phyloP scores from a whole-genome alignment of 2,113 vertebrate genomes.

The Rhinolophus ferrumequinum region DNA sequence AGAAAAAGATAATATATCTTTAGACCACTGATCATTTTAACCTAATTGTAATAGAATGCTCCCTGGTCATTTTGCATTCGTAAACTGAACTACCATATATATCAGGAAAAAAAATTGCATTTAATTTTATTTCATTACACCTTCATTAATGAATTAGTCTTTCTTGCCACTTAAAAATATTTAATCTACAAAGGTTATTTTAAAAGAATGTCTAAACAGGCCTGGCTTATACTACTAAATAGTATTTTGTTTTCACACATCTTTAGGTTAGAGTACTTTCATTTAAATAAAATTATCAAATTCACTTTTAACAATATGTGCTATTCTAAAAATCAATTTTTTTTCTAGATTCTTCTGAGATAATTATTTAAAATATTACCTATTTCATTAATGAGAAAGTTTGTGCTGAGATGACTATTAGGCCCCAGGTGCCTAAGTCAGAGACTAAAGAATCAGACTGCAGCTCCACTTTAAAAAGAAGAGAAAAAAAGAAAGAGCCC shows the following conservation, averaged over 20 bases:
- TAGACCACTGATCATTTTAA: neutral
- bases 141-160: neutral
- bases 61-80: neutral
- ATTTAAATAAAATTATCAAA: conserved; percentile 16
- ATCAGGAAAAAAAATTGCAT: neutral
- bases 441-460: neutral
- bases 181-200: neutral
- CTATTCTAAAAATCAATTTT: neutral
- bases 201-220: neutral
- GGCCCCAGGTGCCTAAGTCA: neutral
- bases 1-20: neutral
- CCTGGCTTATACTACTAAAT: neutral
- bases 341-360: neutral
- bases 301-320: neutral
- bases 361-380: neutral
- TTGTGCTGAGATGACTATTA: conserved; percentile 24
- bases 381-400: neutral
- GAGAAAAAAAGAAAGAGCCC: neutral
- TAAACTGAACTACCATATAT: neutral
- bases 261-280: neutral
- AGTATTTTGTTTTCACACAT: neutral
- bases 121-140: conserved; percentile 8
- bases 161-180: neutral
- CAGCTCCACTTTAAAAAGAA: neutral
- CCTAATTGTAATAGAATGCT: neutral